phyloP scores from a whole-genome alignment of 1,140 invertebrate genomes.

The Penaeus vannamei region DNA sequence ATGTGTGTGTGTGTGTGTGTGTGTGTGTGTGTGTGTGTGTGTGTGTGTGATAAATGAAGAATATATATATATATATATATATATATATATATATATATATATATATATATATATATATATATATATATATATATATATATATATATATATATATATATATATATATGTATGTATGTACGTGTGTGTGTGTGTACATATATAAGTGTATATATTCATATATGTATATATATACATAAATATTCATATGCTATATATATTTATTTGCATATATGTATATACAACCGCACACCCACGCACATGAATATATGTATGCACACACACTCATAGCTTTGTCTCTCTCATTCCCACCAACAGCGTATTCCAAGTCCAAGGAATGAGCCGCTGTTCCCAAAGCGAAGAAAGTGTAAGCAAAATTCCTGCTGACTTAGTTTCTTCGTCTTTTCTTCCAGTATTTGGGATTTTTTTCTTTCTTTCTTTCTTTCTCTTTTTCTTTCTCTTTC shows the following conservation, averaged over 20 bases:
- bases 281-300: not conserved
- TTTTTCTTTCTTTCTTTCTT: too few species aligned
- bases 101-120: not conserved
- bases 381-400: too few species aligned
- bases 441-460: too few species aligned
- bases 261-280: not conserved
- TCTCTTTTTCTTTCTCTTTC: too few species aligned
- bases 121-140: not conserved
- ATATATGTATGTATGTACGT: not conserved
- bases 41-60: too few species aligned
- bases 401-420: too few species aligned
- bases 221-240: not conserved
- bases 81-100: not conserved
- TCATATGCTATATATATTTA: not conserved
- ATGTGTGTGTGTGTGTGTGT: too few species aligned
- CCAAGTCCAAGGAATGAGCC: too few species aligned
- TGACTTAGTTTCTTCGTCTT: too few species aligned
- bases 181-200: not conserved
- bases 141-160: not conserved
- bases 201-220: conserved; percentile 24
- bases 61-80: not conserved
- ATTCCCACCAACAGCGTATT: too few species aligned
- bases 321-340: too few species aligned
- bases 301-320: not conserved
- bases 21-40: too few species aligned